Evolutionary conservation across 2,888 invertebrate genomes (phyloP), one percentile per base, ranked within the genome.

Genomic region (Melinopterus prodromus): DNA sequence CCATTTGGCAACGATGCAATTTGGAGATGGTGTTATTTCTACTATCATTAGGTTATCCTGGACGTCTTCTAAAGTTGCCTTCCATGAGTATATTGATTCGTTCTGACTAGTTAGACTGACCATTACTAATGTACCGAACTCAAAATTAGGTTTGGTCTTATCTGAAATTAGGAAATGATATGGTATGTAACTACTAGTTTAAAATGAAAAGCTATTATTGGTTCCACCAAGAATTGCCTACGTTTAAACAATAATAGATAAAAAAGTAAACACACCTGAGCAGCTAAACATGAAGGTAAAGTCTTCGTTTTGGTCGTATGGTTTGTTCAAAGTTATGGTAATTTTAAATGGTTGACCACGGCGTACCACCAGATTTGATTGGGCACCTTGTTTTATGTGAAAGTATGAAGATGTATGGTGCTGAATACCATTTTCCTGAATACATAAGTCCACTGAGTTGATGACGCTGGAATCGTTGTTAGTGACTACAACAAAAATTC

Each of bases 201-300:
- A 7, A 76, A n/a, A 71, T 5, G 15, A 71, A 71, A 26, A 74
- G 15, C 26, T 71, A 6, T 71, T 2, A 16, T 26, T 26, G 26
- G 26, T 26, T 26, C 26, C 26, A 26, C 2, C 26, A 26, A 71
- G 9, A 71, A 6, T 26, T 71, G 15, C 16, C 6, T 71, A 15
- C 2, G 6, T 2, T 1, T 74, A 74, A 35, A 15, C 35, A 26
- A 26, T 26, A 26, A 74, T 9, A n/a, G 9, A 12, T 15, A 75
- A 75, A 75, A 75, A 69, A 53, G 53, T 78, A 38, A 26, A 26
- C 78, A 7, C 78, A 80, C 94, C 94, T 85, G 92, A 90, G 53
- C 95, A 92, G 74, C 93, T 93, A 86, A 96, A 95, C 76, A 96
- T 93, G 83, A 96, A 92, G 76, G 95, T 94, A 6, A 93, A 94